Conservation (phyloP, 2,888 invertebrate genomes). For the Lottia scabra region DNA sequence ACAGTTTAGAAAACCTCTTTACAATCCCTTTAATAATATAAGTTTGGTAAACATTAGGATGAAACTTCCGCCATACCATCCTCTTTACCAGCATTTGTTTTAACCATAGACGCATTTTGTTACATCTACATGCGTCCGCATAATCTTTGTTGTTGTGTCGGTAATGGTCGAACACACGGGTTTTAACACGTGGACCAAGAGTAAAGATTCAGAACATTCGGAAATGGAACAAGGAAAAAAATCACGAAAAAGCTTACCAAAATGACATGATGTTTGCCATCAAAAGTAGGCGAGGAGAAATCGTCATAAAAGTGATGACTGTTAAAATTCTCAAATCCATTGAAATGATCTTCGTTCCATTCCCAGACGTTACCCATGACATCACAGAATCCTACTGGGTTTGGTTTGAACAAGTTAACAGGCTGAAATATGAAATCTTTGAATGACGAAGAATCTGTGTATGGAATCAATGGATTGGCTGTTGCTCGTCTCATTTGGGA, state of each 20-base stretch:
- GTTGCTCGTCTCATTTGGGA: not conserved
- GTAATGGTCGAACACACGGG: too few relatives aligned
- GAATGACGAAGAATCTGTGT: too few relatives aligned
- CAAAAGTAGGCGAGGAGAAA: constrained; percentile 65
- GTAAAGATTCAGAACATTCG: too few relatives aligned
- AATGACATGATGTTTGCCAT: constrained; percentile 65
- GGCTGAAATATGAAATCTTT: constrained; percentile 48
- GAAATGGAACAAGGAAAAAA: too few relatives aligned
- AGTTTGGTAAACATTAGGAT: not conserved
- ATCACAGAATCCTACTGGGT: constrained; percentile 61
- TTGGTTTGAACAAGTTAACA: constrained; percentile 61
- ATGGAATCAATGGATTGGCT: not conserved
- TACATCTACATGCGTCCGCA: too few relatives aligned
- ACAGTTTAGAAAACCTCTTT: too few relatives aligned
- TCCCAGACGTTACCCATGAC: constrained; percentile 67
- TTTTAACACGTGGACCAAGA: too few relatives aligned
- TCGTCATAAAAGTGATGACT: constrained; percentile 65
- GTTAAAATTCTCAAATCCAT: constrained; percentile 59
- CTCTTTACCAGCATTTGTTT: too few relatives aligned
- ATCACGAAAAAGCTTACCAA: constrained; percentile 43
- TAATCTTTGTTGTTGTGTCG: too few relatives aligned
- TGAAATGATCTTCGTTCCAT: constrained; percentile 68
- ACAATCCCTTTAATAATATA: too few relatives aligned
- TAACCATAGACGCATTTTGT: too few relatives aligned
- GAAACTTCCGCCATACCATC: too few relatives aligned